A percentile compares a stretch with the other conserved stretches of the same genome.
phyloP scores from a whole-genome alignment of 1,140 invertebrate genomes.

The Batillaria attramentaria region DNA sequence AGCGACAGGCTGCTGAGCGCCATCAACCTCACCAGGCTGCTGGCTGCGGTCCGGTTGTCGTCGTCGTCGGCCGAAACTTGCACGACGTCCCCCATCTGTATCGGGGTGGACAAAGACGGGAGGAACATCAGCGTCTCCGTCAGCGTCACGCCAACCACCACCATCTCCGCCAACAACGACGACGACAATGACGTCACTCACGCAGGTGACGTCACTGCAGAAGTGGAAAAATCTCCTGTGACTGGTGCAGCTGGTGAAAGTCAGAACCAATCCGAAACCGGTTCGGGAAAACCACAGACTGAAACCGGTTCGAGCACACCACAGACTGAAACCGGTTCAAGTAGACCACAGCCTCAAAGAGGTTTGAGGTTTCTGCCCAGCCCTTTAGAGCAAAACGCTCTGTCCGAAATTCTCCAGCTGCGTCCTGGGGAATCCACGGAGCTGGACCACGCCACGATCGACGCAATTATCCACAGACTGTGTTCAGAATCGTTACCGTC shows the following conservation, averaged over 20 bases:
- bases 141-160: conserved; percentile 13
- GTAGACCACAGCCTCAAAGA: not conserved
- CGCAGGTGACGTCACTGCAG: not conserved
- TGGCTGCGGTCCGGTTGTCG: conserved; percentile 26
- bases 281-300: not conserved
- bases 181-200: not conserved
- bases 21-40: conserved; percentile 26
- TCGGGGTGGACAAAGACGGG: conserved; percentile 30
- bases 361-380: conserved; percentile 22
- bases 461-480: conserved; percentile 17
- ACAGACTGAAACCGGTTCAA: not conserved
- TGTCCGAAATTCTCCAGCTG: conserved; percentile 24
- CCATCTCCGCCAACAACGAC: not conserved
- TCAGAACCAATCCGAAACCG: not conserved
- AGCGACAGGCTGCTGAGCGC: conserved; percentile 30
- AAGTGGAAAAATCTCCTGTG: too few relatives aligned
- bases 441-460: conserved; percentile 23
- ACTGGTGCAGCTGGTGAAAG: too few relatives aligned
- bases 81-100: conserved; percentile 28
- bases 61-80: conserved; percentile 23
- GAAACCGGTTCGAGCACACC: not conserved
- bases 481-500: conserved; percentile 7
- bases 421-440: conserved; percentile 12
- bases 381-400: conserved; percentile 14
- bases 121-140: conserved; percentile 30